phyloP scores from a whole-genome alignment of 2,113 vertebrate genomes.

The Nyctereutes procyonoides region DNA sequence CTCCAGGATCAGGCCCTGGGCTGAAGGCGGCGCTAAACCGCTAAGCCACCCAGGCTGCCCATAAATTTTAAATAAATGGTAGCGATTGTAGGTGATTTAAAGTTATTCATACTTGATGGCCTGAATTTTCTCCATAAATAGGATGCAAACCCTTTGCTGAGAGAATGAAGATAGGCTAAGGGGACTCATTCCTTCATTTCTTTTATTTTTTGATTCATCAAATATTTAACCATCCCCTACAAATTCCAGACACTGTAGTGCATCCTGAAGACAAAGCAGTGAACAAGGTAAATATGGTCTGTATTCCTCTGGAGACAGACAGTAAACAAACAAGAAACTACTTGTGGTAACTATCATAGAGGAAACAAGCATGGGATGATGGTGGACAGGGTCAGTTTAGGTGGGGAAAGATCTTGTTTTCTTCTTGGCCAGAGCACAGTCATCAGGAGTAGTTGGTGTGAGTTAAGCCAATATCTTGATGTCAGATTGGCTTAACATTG shows the following conservation, averaged over 20 bases:
- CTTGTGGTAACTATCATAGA: background rate
- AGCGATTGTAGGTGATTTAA: background rate
- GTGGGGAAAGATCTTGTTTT: background rate
- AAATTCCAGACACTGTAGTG: background rate
- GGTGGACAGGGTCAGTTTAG: background rate
- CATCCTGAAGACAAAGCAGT: background rate
- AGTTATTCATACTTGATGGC: background rate
- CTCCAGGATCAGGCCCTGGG: too few relatives aligned
- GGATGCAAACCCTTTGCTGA: background rate
- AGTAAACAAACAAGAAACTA: background rate
- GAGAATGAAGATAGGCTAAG: background rate
- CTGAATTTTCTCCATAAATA: conserved; percentile 1
- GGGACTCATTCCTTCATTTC: background rate
- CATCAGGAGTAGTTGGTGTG: background rate
- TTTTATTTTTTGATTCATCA: background rate
- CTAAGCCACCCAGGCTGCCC: too few relatives aligned
- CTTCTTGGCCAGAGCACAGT: background rate
- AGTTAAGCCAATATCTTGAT: background rate
- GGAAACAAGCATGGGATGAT: background rate
- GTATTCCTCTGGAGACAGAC: background rate
- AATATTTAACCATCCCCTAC: background rate
- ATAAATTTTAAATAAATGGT: background rate
- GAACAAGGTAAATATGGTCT: background rate
- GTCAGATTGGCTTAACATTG: background rate
- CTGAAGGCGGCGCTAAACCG: too few relatives aligned